Base-by-base conservation (phyloP, 2,888 invertebrate species). In the Podotricha telesiphe region DNA sequence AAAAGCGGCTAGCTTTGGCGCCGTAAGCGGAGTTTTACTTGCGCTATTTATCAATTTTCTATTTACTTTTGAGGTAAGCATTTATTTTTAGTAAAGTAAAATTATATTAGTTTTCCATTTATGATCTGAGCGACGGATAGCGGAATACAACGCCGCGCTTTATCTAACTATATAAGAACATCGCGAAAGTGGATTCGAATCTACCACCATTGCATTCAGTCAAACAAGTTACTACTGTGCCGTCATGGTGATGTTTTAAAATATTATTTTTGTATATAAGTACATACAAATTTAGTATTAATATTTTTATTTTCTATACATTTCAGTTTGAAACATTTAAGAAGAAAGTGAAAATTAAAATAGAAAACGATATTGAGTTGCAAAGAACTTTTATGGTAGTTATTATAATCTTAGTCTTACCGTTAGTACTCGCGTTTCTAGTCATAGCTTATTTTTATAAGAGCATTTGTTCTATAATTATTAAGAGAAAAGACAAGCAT, bases 401-500 rank as follows among this genome's bases (percentile, higher is more conserved):
- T 34, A 63, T 79, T 28, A 67, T 85, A 72, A 40, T 80, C 19
- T 34, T 82, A 66, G 45, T 76, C 37, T 56, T 80, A 50, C 86
- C 86, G n/a, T 37, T 82, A 6, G 28, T 83, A 28, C 47, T 75
- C 58, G 56, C 75, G 8, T 69, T 84, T 34, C 42, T 84, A 53
- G 28, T 77, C 20, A 34, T 81, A 68, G 82, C 81, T 10, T 75
- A 79, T 20, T 22, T 79, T 15, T 86, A 84, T 69, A 87, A 86
- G 75, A 67, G 78, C 2, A 2, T 84, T 17, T 86, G 86, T 78
- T 82, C 76, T 15, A 69, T 82, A n/a, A 69, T 82, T 2, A 86
- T 86, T 42, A 82, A 76, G 70, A 75, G 73, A 67, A 81, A 76
- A 67, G 87, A 87, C 55, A 79, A 84, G 48, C 78, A 85, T 69